Base-by-base conservation (phyloP, 1,140 invertebrate genomes). In the Diorhabda sublineata region DNA sequence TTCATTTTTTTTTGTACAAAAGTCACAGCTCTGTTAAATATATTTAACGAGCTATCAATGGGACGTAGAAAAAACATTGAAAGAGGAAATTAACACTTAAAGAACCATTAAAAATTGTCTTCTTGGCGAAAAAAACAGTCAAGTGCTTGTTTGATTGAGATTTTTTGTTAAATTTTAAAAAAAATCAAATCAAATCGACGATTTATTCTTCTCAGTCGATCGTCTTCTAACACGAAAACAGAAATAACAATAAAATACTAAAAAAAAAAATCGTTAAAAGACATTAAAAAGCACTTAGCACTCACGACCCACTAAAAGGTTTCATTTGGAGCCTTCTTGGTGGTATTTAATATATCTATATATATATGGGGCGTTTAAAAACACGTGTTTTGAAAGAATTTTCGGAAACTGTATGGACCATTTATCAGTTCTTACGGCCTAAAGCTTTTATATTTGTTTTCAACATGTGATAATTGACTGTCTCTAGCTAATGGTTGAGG, bases 211-310 rank as follows among this genome's bases (percentile, higher is more conserved):
- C 26, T 26, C 26, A 26, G 26, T 26, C 26, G 26, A 26, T 26
- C 26, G 26, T 26, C 26, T 26, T 26, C 26, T 26, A 26, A 26
- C 26, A 26, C 26, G 26, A 26, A 26, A 26, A 26, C 26, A 26
- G 58, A 61, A 66, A 61, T 57, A 26, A 64, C 64, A 64, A 61
- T 71, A 68, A 68, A 64, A 26, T 26, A 26, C 26, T 26, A 26
- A 65, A 73, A 73, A 67, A n/a, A 71, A 66, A 72, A 72, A 45
- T 64, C 67, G 65, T 67, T 52, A 59, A 61, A 62, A 58, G 52
- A 73, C 72, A 73, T 73, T 73, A 71, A 73, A 73, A 73, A 69
- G 72, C 72, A 73, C 72, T 73, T 73, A 73, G 64, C 64, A 67
- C 47, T 26, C 71, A 71, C 72, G 71, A 69, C 66, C 56, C 66